Evolutionary conservation across 2,797 vertebrate species (phyloP).

Genomic region (Pangasius macronema): DNA sequence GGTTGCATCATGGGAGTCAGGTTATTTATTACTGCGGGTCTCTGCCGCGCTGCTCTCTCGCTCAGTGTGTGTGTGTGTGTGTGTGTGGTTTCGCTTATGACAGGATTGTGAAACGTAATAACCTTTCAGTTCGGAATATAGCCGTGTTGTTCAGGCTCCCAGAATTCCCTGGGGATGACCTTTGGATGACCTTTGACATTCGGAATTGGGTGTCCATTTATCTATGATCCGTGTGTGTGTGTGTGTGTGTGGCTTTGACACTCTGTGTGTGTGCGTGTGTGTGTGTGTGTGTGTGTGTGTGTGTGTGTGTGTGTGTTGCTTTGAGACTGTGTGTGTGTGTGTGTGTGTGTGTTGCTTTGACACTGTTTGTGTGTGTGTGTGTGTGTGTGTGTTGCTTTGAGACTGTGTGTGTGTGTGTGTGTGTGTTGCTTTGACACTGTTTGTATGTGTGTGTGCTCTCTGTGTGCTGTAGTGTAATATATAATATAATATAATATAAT

Average conservation of each 20-base stretch:
- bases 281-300: not conserved
- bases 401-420: not conserved
- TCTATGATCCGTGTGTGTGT: not conserved
- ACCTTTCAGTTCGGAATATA: not conserved
- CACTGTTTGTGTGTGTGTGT: not conserved
- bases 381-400: not conserved
- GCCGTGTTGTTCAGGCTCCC: not conserved
- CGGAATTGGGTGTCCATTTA: not conserved
- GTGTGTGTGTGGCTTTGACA: not conserved
- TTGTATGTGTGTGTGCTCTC: not conserved
- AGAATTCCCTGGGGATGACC: slow-evolving; percentile 26
- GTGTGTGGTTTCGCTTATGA: not conserved
- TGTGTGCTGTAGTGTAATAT: not conserved
- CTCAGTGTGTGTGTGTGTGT: not conserved
- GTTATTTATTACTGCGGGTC: slow-evolving; percentile 36
- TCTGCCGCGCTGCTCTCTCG: not conserved
- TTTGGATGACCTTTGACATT: slow-evolving; percentile 12
- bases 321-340: not conserved
- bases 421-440: not conserved
- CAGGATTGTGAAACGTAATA: slow-evolving; percentile 15
- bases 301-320: not conserved
- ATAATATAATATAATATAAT: not conserved
- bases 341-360: not conserved
- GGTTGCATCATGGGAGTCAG: slow-evolving; percentile 26
- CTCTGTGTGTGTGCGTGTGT: not conserved